Conservation (phyloP, 2,113 vertebrate species). For the Gymnobelideus leadbeateri region DNA sequence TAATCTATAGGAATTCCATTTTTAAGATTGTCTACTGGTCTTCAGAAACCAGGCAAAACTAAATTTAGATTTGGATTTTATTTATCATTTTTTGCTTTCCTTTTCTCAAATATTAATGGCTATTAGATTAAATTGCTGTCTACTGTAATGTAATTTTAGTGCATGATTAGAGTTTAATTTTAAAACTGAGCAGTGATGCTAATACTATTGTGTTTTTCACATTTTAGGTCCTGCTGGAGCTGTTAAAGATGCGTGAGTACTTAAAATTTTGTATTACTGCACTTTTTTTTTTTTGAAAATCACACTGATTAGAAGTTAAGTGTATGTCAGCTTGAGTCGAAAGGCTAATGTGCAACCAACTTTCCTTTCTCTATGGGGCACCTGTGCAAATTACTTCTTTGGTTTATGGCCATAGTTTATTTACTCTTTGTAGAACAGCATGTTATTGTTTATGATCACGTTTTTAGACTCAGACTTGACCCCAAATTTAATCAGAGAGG, state of each 20-base stretch:
- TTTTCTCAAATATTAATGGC: constrained; percentile 29
- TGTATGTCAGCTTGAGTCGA: background rate
- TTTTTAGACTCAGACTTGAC: background rate
- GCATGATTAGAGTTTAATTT: constrained; percentile 1
- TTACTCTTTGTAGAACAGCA: constrained; percentile 12
- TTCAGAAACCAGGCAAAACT: constrained; percentile 6
- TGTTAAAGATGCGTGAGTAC: constrained; percentile 95
- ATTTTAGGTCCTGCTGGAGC: constrained; percentile 90
- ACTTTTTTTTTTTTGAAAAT: constrained; percentile 22
- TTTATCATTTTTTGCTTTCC: background rate
- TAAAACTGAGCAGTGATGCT: constrained; percentile 17
- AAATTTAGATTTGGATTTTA: constrained; percentile 19
- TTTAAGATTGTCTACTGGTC: background rate
- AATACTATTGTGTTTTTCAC: constrained; percentile 53
- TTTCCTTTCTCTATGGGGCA: background rate
- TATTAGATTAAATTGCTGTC: background rate
- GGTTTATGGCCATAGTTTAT: background rate
- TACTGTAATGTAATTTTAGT: constrained; percentile 27
- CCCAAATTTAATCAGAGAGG: background rate
- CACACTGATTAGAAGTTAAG: background rate
- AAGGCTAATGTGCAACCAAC: background rate
- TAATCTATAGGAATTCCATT: background rate
- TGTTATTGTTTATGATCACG: background rate
- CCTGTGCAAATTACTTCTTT: background rate
- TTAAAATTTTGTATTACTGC: constrained; percentile 41